These are phyloP conservation scores for Orchestes rusci DNA, from an alignment of 2,888 invertebrate species.

Conservation along the genomic window DNA sequence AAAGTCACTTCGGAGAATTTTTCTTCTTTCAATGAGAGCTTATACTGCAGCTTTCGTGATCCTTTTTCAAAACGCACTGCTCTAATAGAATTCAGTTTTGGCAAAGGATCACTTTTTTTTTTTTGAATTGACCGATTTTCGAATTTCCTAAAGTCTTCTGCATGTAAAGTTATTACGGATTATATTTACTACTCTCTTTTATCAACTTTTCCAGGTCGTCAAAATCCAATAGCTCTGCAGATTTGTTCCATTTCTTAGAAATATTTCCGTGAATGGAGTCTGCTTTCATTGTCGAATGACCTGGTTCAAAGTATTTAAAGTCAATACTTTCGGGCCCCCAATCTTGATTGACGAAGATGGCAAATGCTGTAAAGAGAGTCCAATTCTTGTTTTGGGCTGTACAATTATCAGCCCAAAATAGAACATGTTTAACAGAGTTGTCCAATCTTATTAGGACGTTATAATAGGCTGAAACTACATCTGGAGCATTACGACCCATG, in stretches of 20 bases:
- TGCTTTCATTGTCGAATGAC: constrained; percentile 22
- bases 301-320: constrained; percentile 22
- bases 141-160: no score
- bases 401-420: constrained; percentile 16
- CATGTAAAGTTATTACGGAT: no score
- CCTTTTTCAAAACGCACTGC: no score
- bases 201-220: no score
- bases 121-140: no score
- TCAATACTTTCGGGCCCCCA: neutral
- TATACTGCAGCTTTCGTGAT: no score
- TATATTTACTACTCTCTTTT: no score
- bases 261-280: constrained; percentile 4
- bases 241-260: constrained; percentile 14
- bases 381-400: constrained; percentile 15
- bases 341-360: neutral
- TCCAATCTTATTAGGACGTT: constrained; percentile 10
- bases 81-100: no score
- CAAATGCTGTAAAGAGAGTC: constrained; percentile 11
- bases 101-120: no score
- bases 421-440: constrained; percentile 4
- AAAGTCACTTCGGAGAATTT: no score
- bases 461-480: constrained; percentile 19
- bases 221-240: neutral
- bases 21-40: no score
- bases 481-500: constrained; percentile 17